Conservation (phyloP, 2,113 vertebrate genomes). For the Eleginops maclovinus region DNA sequence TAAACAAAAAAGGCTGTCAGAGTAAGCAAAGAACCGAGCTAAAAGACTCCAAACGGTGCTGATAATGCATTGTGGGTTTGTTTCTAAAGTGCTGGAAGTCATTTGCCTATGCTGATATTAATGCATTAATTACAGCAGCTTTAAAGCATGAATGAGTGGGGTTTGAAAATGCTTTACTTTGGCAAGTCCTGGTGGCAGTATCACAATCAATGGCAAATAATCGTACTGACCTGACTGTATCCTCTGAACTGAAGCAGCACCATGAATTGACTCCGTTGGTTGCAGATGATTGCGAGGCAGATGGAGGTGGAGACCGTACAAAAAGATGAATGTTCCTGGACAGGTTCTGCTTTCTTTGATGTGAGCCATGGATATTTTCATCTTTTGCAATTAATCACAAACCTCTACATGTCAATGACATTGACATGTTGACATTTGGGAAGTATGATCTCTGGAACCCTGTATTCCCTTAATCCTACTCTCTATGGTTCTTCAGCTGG, state of each 20-base stretch:
- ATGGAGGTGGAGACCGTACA: constrained; percentile 28
- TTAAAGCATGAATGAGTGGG: background rate
- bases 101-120: background rate
- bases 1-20: background rate
- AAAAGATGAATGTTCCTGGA: constrained; percentile 36
- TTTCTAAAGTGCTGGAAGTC: background rate
- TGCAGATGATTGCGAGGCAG: constrained; percentile 50
- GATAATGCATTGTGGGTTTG: background rate
- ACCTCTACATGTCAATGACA: constrained; percentile 15
- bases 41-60: background rate
- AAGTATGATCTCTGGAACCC: constrained; percentile 4
- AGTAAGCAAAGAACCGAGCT: background rate
- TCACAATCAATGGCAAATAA: background rate
- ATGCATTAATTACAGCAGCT: background rate
- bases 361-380: constrained; percentile 43
- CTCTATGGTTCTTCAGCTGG: background rate
- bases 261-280: constrained; percentile 30
- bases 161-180: background rate
- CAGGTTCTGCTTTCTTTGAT: constrained; percentile 49
- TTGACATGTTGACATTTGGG: constrained; percentile 13
- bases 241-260: constrained; percentile 3
- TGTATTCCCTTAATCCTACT: background rate
- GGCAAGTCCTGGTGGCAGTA: background rate
- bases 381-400: constrained; percentile 10
- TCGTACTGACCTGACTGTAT: constrained; percentile 6